Evolutionary conservation across 2,888 invertebrate species (phyloP).

Genomic region (Omphaloscelis lunosa): DNA sequence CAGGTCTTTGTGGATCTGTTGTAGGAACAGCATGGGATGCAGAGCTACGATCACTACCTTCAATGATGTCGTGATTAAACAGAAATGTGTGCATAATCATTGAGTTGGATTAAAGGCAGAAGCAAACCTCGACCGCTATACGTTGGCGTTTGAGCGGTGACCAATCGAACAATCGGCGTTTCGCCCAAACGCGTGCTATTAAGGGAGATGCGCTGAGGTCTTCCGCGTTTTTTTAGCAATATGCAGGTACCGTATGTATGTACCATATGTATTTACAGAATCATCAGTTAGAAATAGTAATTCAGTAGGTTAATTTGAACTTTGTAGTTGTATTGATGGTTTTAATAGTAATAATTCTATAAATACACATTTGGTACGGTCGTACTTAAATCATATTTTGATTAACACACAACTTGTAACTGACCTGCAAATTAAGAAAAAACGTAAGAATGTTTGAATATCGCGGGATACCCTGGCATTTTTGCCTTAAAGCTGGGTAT

Average conservation of each 20-base stretch:
- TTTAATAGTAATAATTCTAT: background rate
- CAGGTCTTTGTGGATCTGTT: constrained; percentile 80
- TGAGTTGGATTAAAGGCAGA: constrained; percentile 34
- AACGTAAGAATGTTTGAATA: background rate
- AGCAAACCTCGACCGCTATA: background rate
- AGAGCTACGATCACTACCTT: constrained; percentile 72
- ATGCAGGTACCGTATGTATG: background rate
- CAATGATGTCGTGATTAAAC: constrained; percentile 70
- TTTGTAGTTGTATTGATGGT: background rate
- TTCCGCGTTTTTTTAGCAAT: background rate
- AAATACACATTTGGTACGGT: background rate
- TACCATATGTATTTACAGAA: background rate
- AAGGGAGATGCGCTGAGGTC: too few relatives aligned
- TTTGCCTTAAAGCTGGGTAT: background rate
- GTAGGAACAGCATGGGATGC: constrained; percentile 75
- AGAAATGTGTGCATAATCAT: constrained; percentile 71
- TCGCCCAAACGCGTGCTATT: background rate
- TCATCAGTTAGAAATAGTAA: background rate
- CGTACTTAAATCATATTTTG: background rate
- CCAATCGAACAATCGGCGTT: background rate
- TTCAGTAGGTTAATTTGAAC: background rate
- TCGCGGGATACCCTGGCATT: background rate
- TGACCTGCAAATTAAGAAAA: background rate
- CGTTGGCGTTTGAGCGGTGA: background rate
- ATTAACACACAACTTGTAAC: background rate